Evolutionary conservation across 2,113 vertebrate species (phyloP), one percentile per base, ranked within the genome.

Genomic region (Epinephelus moara): DNA sequence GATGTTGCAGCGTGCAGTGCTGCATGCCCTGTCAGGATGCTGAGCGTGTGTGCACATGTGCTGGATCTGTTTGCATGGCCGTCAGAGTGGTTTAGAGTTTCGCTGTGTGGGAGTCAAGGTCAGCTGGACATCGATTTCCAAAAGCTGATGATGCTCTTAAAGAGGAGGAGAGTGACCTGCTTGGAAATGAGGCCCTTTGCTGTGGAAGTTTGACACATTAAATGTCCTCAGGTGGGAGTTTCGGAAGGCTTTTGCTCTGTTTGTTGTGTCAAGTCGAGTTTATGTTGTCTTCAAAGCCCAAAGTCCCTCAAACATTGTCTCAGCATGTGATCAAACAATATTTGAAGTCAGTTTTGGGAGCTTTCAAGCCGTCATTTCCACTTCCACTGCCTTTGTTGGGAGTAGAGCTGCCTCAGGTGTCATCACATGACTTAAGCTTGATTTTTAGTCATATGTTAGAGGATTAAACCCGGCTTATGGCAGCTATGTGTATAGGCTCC

Each of bases 31-130:
- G 62, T 56, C 6, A 23, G 75, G n/a, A 60, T 70, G 66, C 66
- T 70, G 67, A 47, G 25, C 45, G 25, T 69, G n/a, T 33, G 55
- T 33, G 55, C 52, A 45, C 47, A 52, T 42, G 30, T 63, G 55
- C 49, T 62, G 69, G 9, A 18, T 63, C 6, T 63, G 37, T 66
- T 55, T 84, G 82, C 61, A n/a, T 47, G 25, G 12, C 40, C 59
- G 15, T 19, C 69, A 3, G 1, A 10, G 30, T 57, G 79, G 85
- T 86, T 75, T 90, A 52, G 45, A 49, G 76, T 92, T 90, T 89
- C 82, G 1, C 73, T 62, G 64, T 57, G 76, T 78, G 49, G 66
- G 25, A 80, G 74, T 86, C 76, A 85, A 91, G 91, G 85, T 89
- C 89, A 86, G 67, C 33, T 68, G 83, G 78, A 84, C 64, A 27